Evolutionary conservation across 2,113 vertebrate species (phyloP).

Genomic region (Gopherus evgoodei): DNA sequence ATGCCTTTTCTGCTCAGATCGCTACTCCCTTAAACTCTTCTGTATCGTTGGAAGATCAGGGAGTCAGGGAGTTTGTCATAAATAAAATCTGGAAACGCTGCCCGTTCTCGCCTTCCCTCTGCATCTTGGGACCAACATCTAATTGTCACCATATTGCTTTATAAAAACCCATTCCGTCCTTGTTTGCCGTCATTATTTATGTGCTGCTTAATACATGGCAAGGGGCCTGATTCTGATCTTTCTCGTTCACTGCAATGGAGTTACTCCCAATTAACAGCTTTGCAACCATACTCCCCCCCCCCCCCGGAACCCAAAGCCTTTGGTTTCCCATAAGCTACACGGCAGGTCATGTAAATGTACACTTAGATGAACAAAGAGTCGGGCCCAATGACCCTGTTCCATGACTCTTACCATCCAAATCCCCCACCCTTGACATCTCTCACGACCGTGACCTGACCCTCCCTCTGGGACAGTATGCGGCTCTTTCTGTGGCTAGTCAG

Average conservation of each 20-base stretch:
- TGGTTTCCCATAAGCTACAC: not conserved
- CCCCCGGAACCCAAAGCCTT: not conserved
- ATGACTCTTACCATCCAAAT: not conserved
- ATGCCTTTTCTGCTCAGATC: slow-evolving; percentile 28
- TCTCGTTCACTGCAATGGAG: accelerated
- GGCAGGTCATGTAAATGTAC: too few species aligned
- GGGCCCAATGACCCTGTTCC: not conserved
- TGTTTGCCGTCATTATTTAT: not conserved
- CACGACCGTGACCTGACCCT: not conserved
- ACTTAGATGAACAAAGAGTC: not conserved
- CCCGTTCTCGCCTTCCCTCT: not conserved
- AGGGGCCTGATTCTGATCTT: not conserved
- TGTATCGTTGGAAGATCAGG: not conserved
- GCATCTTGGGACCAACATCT: not conserved
- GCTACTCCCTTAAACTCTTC: not conserved
- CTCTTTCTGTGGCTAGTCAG: not conserved
- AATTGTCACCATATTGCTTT: accelerated
- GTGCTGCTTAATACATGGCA: not conserved
- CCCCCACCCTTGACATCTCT: not conserved
- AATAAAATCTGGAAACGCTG: not conserved
- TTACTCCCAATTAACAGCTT: not conserved
- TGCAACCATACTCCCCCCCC: not conserved
- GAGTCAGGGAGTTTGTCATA: not conserved
- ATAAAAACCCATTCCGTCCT: not conserved
- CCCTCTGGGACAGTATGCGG: not conserved